Evolutionary conservation across 2,797 vertebrate species (phyloP).

Genomic region (Sitta carolinensis): DNA sequence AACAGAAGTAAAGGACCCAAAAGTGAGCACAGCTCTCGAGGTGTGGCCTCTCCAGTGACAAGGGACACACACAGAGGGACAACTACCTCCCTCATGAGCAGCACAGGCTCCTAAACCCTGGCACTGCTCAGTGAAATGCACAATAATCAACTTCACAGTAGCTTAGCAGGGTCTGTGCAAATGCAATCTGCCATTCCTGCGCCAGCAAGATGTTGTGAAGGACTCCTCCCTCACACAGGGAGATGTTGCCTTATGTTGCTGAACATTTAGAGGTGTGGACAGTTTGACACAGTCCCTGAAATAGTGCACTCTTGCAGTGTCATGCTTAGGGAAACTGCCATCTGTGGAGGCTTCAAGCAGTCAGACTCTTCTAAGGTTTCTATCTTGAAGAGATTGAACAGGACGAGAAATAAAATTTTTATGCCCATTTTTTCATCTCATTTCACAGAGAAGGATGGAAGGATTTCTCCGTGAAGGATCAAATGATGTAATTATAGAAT

Average conservation of each 20-base stretch:
- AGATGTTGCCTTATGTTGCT: background rate
- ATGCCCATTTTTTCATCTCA: background rate
- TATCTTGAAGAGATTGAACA: background rate
- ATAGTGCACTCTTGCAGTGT: background rate
- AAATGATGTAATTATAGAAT: background rate
- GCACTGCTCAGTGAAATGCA: background rate
- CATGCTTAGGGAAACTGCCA: background rate
- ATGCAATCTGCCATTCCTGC: background rate
- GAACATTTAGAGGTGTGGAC: background rate
- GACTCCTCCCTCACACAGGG: background rate
- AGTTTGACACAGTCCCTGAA: background rate
- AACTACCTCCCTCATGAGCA: background rate
- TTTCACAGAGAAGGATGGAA: background rate
- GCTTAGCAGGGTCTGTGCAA: background rate
- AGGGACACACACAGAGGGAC: background rate
- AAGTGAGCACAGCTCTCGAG: background rate
- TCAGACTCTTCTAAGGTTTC: background rate
- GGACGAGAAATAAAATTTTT: background rate
- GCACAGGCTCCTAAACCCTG: background rate
- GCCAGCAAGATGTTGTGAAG: background rate
- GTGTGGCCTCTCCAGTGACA: background rate
- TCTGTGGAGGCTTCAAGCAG: background rate
- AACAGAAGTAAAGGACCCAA: background rate
- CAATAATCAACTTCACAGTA: background rate
- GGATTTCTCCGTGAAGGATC: background rate